phyloP scores from a whole-genome alignment of 2,797 vertebrate genomes.

The Acanthurus leucopareius region DNA sequence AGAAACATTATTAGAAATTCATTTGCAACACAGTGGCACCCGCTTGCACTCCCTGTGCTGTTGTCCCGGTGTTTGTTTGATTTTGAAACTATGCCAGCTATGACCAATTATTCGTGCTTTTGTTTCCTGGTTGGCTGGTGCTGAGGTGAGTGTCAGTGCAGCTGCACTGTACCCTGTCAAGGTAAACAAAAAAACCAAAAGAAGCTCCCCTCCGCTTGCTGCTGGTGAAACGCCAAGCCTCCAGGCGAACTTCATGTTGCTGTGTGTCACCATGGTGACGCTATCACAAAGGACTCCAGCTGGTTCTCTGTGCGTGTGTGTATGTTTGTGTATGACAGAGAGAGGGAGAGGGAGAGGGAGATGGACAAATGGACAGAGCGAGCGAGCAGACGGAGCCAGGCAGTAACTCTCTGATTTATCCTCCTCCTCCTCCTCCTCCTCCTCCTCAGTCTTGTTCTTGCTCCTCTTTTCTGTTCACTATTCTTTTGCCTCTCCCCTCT shows the following conservation, averaged over 20 bases:
- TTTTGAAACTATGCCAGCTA: constrained; percentile 13
- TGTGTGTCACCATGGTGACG: constrained; percentile 78
- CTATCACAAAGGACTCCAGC: constrained; percentile 85
- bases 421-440: constrained; percentile 54
- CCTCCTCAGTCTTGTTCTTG: constrained; percentile 44
- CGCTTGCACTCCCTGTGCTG: neutral
- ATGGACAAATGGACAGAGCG: constrained; percentile 70
- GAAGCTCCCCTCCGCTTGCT: constrained; percentile 55
- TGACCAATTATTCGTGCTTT: constrained; percentile 31
- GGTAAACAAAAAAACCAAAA: constrained; percentile 75
- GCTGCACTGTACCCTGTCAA: constrained; percentile 66
- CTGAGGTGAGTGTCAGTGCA: constrained; percentile 56
- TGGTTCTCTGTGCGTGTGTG: constrained; percentile 64
- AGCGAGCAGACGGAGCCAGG: constrained; percentile 63
- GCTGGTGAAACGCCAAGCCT: constrained; percentile 70
- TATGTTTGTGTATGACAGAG: constrained; percentile 27
- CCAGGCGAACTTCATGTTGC: constrained; percentile 77
- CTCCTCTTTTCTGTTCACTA: constrained; percentile 55
- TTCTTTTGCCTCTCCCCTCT: constrained; percentile 67
- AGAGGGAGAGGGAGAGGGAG: constrained; percentile 40
- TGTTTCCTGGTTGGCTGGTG: constrained; percentile 38
- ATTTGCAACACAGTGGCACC: constrained; percentile 28
- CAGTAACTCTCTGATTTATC: constrained; percentile 64
- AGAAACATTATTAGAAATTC: constrained; percentile 39
- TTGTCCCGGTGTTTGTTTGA: constrained; percentile 33